Conservation (phyloP, 2,113 vertebrate genomes). For the Monopterus albus region DNA sequence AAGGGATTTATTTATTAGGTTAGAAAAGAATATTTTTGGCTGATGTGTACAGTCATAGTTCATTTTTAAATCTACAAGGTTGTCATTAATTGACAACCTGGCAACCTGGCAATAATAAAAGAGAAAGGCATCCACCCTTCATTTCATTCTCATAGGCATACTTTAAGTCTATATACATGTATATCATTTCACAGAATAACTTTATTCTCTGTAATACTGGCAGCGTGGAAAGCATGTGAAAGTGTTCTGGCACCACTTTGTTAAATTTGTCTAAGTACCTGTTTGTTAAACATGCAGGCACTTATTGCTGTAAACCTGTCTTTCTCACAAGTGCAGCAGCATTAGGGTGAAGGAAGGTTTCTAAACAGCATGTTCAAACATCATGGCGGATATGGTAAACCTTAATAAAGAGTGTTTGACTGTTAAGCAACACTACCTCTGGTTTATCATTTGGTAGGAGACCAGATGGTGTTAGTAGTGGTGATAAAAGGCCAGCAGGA, state of each 20-base stretch:
- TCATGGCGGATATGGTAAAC: background rate
- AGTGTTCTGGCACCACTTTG: background rate
- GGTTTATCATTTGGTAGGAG: conserved; percentile 58
- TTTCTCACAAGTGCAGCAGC: background rate
- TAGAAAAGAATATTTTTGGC: no score
- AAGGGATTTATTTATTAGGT: no score
- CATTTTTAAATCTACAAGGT: background rate
- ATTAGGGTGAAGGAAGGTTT: background rate
- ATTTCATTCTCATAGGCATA: background rate
- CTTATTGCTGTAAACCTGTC: background rate
- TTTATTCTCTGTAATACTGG: no score
- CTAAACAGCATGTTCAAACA: background rate
- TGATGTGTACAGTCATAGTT: background rate
- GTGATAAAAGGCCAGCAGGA: conserved; percentile 68
- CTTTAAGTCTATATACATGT: background rate
- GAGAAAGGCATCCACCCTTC: background rate
- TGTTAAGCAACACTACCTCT: conserved; percentile 40
- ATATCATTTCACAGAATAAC: background rate
- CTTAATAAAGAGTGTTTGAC: background rate
- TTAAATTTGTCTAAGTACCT: background rate
- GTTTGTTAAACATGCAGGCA: conserved; percentile 9
- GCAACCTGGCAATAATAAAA: background rate
- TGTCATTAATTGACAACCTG: background rate
- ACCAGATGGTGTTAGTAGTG: conserved; percentile 68
- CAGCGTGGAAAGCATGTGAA: background rate